A percentile compares a stretch with the other conserved stretches of the same genome.
Conservation (phyloP, 1,140 invertebrate species). For the Microplitis demolitor region DNA sequence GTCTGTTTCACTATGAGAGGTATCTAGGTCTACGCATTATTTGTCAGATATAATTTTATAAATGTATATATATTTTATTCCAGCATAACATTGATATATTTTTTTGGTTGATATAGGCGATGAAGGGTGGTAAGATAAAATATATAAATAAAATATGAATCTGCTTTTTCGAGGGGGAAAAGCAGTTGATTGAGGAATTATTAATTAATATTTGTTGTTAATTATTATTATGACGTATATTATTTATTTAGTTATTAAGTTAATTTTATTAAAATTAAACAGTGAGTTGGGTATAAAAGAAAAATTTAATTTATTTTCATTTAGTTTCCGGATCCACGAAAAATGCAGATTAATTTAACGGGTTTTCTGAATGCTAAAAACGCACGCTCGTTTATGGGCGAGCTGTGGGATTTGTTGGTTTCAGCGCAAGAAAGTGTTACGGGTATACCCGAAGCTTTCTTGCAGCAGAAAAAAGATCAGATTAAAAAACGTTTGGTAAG, state of each 20-base stretch:
- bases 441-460: slow-evolving; percentile 90
- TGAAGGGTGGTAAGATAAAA: slow-evolving; percentile 50
- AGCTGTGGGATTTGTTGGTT: slow-evolving; percentile 93
- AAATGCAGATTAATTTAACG: slow-evolving; percentile 99
- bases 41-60: neutral
- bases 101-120: neutral
- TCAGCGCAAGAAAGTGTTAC: slow-evolving; percentile 94
- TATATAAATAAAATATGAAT: slow-evolving; percentile 39
- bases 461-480: slow-evolving; percentile 96
- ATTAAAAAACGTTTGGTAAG: slow-evolving; percentile 82
- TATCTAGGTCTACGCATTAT: no score
- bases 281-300: neutral
- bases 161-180: slow-evolving; percentile 63
- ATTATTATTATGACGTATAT: neutral
- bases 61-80: slow-evolving; percentile 16
- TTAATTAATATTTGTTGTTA: neutral
- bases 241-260: neutral
- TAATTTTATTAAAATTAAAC: neutral
- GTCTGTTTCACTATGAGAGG: neutral
- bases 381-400: slow-evolving; percentile 95
- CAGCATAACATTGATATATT: neutral
- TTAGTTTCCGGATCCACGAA: slow-evolving; percentile 92
- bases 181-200: slow-evolving; percentile 51
- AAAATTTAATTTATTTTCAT: slow-evolving; percentile 47
- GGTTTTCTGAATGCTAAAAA: slow-evolving; percentile 98